Evolutionary conservation across 2,113 vertebrate genomes (phyloP).

Genomic region (Mesocricetus auratus): DNA sequence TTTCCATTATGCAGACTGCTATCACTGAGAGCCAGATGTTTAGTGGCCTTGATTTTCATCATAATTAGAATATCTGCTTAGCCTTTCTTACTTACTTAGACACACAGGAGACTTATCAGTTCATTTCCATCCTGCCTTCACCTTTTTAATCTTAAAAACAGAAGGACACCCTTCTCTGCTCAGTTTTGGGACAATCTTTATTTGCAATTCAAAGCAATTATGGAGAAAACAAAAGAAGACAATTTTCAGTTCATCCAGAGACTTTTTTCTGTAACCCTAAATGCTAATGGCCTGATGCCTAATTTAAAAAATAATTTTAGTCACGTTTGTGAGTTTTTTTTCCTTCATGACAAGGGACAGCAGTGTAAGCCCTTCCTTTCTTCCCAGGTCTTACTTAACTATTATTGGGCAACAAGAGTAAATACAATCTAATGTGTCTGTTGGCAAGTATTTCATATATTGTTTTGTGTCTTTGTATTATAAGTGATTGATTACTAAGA

Average conservation of each 20-base stretch:
- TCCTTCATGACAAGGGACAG: background rate
- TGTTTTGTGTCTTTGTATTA: slow-evolving; percentile 34
- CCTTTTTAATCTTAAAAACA: slow-evolving; percentile 56
- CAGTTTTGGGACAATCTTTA: slow-evolving; percentile 3
- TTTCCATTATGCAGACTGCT: slow-evolving; percentile 65
- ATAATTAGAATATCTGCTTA: slow-evolving; percentile 52
- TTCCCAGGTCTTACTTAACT: background rate
- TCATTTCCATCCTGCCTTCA: slow-evolving; percentile 27
- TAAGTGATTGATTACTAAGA: slow-evolving; percentile 17
- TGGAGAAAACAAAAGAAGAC: background rate
- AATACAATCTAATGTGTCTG: background rate
- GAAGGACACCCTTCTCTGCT: background rate
- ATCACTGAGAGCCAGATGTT: slow-evolving; percentile 59
- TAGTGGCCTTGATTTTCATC: slow-evolving; percentile 58
- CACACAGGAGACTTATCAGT: slow-evolving; percentile 22
- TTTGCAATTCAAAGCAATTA: slow-evolving; percentile 59
- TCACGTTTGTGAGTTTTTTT: slow-evolving; percentile 29
- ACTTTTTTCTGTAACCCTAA: slow-evolving; percentile 24
- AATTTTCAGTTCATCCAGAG: slow-evolving; percentile 21
- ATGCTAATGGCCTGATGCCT: background rate
- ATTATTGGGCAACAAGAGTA: slow-evolving; percentile 46
- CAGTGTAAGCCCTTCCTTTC: background rate
- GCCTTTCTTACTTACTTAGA: slow-evolving; percentile 57
- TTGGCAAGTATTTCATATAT: background rate
- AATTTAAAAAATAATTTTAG: slow-evolving; percentile 31